Evolutionary conservation across 2,797 vertebrate species (phyloP).

Genomic region (Fistularia commersonii): DNA sequence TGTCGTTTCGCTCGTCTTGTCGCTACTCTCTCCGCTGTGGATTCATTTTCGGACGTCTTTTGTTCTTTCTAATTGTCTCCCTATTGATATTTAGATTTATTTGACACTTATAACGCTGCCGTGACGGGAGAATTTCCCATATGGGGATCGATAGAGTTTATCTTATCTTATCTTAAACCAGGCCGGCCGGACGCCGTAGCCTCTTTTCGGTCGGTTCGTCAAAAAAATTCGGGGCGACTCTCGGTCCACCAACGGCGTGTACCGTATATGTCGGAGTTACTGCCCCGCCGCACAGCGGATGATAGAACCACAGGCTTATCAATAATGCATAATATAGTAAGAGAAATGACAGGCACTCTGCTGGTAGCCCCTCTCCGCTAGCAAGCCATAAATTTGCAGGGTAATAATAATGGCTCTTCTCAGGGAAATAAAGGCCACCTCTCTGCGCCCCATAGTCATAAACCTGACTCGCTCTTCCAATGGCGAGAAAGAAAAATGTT

Average conservation of each 20-base stretch:
- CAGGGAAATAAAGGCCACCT: constrained; percentile 77
- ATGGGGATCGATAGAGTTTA: too few relatives aligned
- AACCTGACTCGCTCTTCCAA: constrained; percentile 76
- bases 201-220: too few relatives aligned
- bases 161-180: too few relatives aligned
- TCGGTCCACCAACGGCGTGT: constrained; percentile 39
- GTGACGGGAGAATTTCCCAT: too few relatives aligned
- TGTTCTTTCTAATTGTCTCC: too few relatives aligned
- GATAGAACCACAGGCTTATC: constrained; percentile 71
- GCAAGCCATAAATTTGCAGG: constrained; percentile 75
- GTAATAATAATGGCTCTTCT: constrained; percentile 79
- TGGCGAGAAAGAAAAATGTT: constrained; percentile 74
- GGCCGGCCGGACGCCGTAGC: too few relatives aligned
- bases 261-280: constrained; percentile 61
- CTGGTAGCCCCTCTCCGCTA: constrained; percentile 71
- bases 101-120: too few relatives aligned
- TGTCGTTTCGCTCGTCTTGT: too few relatives aligned
- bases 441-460: constrained; percentile 75
- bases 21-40: too few relatives aligned
- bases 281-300: constrained; percentile 62
- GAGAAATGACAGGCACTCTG: constrained; percentile 75
- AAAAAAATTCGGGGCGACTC: constrained; percentile 37
- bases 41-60: too few relatives aligned
- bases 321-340: constrained; percentile 76
- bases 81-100: too few relatives aligned